Base-by-base conservation (phyloP, 1,140 invertebrate species). In the Cotesia vestalis region DNA sequence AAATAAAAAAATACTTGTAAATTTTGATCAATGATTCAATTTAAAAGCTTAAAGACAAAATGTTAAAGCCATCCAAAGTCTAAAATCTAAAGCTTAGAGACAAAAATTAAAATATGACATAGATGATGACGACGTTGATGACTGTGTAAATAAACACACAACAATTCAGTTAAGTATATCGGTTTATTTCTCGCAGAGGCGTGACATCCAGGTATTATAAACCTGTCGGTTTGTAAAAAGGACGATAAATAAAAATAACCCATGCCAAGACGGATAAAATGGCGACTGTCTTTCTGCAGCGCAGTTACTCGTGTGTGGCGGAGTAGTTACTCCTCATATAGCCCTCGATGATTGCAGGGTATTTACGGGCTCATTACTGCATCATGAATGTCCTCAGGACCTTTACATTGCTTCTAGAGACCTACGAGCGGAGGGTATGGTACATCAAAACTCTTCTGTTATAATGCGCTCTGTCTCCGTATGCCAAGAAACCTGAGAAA, bases 361-460 rank as follows among this genome's bases (percentile, higher is more conserved):
- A 73, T 75, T 76, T 75, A 76, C 63, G 70, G 73, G 70, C 64
- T 75, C 70, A 76, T 76, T 76, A 76, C 74, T 70, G 61, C 73
- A 46, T 46, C 40, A 46, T 46, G 40, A 46, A 46, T 46, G 40
- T 46, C 40, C 40, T 46, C 40, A 46, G 40, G 40, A 46, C 40
- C 40, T 46, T 46, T 46, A 9, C 40, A 27, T 27, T 46, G 40
- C 40, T 46, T 27, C 27, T 27, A 27, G 27, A 27, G 27, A 27
- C 27, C 40, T 46, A 46, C 40, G 40, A 46, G 40, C 6, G 40
- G 6, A 27, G 27, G 27, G 27, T 27, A 27, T 27, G 27, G 27
- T 27, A 27, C 27, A 46, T 9, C 40, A 46, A 46, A 46, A 46
- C 40, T 46, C 40, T 46, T 46, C 40, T 46, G 11, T 46, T 46